Base-by-base conservation (phyloP, 2,797 vertebrate species). In the Sebastes elongatus region DNA sequence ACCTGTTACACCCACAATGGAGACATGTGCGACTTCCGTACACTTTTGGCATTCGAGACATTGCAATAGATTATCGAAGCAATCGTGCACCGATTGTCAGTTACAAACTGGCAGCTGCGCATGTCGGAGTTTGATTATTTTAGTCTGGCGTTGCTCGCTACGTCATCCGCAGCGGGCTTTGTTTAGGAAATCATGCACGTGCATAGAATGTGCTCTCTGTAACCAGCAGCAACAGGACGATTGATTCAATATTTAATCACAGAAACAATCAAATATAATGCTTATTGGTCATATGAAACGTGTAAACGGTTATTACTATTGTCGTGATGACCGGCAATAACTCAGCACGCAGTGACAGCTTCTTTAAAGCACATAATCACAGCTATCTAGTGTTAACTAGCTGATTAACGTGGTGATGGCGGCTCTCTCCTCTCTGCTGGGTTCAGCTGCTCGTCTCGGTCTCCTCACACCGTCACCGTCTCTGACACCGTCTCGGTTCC, bases 21-120 rank as follows among this genome's bases (percentile, higher is more conserved):
- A 77, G 11, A 63, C 89, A 35, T 35, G 89, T 42, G 90, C 86
- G 91, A 95, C 95, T 96, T 96, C 96, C 95, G 95, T 95, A 96
- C 92, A 95, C 93, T 92, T 72, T 55, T 61, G 78, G 71, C 53
- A 25, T 23, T 75, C 6, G 2, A 93, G 92, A 16, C 75, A 86
- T 79, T 62, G 2, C 6, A 94, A 86, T 93, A 0, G n/a, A 94
- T 63, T 28, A 0, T 32, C 69, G 82, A 92, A 14, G 49, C 11
- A n/a, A 73, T 85, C 76, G 35, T 56, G 25, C 71, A 35, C 27
- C 6, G 22, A 46, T 10, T 57, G 32, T 32, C 57, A 0, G 4
- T 28, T n/a, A 16, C 20, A 30, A 63, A n/a, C 16, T 0, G 22
- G 2, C 3, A 0, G 22, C 53, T 1, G 59, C 3, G 2, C 1